Percentiles rank a stretch among this genome's conserved stretches.
Conservation (phyloP, 2,113 vertebrate species). For the Triplophysa rosa region DNA sequence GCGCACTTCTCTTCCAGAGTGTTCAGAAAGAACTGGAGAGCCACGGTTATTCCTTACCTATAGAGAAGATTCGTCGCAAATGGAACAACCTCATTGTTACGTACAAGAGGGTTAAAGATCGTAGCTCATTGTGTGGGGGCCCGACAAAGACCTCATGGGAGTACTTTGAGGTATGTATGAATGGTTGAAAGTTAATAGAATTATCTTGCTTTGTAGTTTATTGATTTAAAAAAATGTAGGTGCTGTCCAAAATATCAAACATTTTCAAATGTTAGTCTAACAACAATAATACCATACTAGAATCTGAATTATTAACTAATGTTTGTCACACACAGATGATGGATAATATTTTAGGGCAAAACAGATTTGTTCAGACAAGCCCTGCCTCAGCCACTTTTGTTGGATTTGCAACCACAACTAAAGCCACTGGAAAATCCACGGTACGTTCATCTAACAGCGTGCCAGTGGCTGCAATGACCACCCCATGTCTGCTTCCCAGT, state of each 20-base stretch:
- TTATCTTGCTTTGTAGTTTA: too few relatives aligned
- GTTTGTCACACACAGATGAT: conserved; percentile 65
- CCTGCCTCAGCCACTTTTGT: conserved; percentile 47
- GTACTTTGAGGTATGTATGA: conserved; percentile 71
- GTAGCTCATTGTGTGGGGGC: conserved; percentile 66
- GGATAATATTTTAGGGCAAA: conserved; percentile 74
- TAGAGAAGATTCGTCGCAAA: conserved; percentile 77
- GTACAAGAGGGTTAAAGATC: conserved; percentile 77
- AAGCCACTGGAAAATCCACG: conserved; percentile 56
- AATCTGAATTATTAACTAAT: too few relatives aligned
- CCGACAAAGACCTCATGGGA: conserved; percentile 76
- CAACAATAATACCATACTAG: too few relatives aligned
- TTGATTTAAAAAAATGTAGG: too few relatives aligned
- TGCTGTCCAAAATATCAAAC: too few relatives aligned
- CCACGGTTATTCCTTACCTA: conserved; percentile 71
- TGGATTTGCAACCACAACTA: conserved; percentile 61
- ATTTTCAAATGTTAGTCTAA: too few relatives aligned
- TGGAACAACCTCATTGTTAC: conserved; percentile 81
- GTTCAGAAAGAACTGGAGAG: conserved; percentile 76
- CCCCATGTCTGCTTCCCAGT: conserved; percentile 59
- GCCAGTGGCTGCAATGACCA: conserved; percentile 47
- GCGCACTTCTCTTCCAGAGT: conserved; percentile 76
- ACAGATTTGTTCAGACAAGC: conserved; percentile 61
- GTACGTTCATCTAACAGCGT: conserved; percentile 34
- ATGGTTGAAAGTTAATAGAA: too few relatives aligned